Evolutionary conservation across 1,140 invertebrate genomes (phyloP).

Genomic region (Sogatella furcifera): DNA sequence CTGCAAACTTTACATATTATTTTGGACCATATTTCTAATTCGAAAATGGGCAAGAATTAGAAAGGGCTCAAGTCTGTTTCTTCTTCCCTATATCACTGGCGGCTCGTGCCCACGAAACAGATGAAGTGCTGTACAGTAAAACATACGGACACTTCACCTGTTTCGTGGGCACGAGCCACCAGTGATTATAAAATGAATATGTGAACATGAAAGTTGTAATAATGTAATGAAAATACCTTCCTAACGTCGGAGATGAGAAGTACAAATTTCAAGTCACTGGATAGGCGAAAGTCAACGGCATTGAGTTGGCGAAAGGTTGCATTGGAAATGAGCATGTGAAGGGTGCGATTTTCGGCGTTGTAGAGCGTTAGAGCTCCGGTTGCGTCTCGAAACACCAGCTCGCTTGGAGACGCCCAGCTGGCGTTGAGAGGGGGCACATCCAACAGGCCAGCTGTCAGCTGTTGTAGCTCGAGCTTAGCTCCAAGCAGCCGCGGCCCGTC

Average conservation of each 20-base stretch:
- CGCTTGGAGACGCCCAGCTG: conserved; percentile 65
- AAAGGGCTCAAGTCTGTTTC: too few species aligned
- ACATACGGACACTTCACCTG: too few species aligned
- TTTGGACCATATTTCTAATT: too few species aligned
- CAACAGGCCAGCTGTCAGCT: conserved; percentile 51
- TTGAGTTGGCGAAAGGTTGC: conserved; percentile 66
- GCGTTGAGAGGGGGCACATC: conserved; percentile 57
- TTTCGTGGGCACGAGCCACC: too few species aligned
- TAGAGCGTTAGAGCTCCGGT: conserved; percentile 59
- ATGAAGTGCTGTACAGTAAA: too few species aligned
- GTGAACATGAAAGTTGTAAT: too few species aligned
- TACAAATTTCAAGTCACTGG: conserved; percentile 62
- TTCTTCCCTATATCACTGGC: too few species aligned
- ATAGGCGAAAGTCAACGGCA: conserved; percentile 59
- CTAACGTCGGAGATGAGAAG: conserved; percentile 54
- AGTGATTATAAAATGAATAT: too few species aligned
- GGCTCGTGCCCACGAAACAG: too few species aligned
- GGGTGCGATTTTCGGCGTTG: conserved; percentile 56
- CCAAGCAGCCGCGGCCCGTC: conserved; percentile 54
- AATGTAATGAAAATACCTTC: conserved; percentile 33
- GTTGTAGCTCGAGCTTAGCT: conserved; percentile 48
- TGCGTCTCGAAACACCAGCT: conserved; percentile 54
- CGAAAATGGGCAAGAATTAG: too few species aligned
- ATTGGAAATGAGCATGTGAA: conserved; percentile 60
- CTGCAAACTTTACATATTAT: too few species aligned